Percentiles rank a stretch among this genome's conserved stretches.
Evolutionary conservation across 1,140 invertebrate species (phyloP).

Genomic region (Tetraneura akinire): DNA sequence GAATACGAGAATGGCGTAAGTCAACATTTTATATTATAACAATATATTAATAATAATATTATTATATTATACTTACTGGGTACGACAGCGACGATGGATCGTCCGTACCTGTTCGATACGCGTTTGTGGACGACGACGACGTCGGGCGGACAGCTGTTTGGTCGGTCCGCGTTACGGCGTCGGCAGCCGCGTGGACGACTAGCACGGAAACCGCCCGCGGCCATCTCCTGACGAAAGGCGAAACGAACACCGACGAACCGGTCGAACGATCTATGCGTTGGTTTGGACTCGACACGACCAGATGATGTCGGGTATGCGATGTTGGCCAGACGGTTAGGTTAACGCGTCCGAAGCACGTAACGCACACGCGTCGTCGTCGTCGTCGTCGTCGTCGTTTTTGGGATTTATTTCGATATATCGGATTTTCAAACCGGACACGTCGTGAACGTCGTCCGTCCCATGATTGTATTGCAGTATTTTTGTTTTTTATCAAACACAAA

Average conservation of each 20-base stretch:
- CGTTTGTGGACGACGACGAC: background rate
- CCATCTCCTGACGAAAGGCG: background rate
- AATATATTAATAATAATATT: too few species aligned
- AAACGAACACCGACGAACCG: background rate
- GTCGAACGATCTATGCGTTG: background rate
- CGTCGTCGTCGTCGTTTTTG: background rate
- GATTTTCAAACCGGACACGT: too few species aligned
- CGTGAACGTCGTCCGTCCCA: too few species aligned
- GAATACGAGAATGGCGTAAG: too few species aligned
- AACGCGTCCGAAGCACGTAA: background rate
- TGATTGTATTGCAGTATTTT: too few species aligned
- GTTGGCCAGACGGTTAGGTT: background rate
- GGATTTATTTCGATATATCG: too few species aligned
- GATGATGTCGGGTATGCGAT: too few species aligned
- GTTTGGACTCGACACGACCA: too few species aligned
- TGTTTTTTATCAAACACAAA: too few species aligned
- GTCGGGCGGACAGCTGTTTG: conserved; percentile 2
- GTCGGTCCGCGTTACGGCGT: conserved; percentile 11
- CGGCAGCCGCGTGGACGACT: background rate
- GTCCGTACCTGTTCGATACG: conserved; percentile 1
- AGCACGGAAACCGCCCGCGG: conserved; percentile 21
- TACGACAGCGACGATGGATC: background rate
- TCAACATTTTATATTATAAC: too few species aligned
- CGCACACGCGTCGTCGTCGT: background rate
- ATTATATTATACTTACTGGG: background rate